Base-by-base conservation (phyloP, 2,113 vertebrate genomes). In the Cyprinus carpio region DNA sequence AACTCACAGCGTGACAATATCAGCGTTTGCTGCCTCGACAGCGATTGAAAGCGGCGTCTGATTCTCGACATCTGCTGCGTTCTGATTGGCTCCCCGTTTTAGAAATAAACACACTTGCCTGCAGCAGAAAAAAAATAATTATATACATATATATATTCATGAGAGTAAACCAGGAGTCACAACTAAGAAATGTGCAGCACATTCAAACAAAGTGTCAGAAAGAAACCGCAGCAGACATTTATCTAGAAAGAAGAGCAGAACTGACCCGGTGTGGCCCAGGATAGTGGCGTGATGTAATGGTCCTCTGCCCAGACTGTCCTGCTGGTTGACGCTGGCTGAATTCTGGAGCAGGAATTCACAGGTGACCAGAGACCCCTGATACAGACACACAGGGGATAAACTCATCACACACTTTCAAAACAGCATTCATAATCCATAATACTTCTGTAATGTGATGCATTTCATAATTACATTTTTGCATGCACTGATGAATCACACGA, bases 271-370 rank as follows among this genome's bases (percentile, higher is more conserved):
- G 90, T 98, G 98, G 31, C 98, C 98, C 49, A 98, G 92, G 92
- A 98, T 95, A 0, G 98, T 99, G 91, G 98, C 98, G 0, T 99
- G 98, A 90, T 99, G 98, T 56, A 99, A 93, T 0, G 98, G 97
- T 18, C 96, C 98, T 89, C 97, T 93, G 49, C 98, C 98, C 76
- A 96, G 96, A 75, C 94, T 76, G 60, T 99, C 98, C 89, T 95
- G 95, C 91, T 97, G 96, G 92, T 99, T 99, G 87, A 99, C 98
- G 23, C 96, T 97, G 65, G 97, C 98, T 78, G 96, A 96, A 29
- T 99, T 99, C 92, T 99, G 98, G 51, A 99, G 96, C 85, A 99
- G 93, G 92, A 99, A 99, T 91, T 99, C 98, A 29, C 98, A 99
- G 10, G 97, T 95, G 89, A 99, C 97, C 93, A 99, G 87, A 0